These are phyloP conservation scores for Nixonia krombeini DNA, from an alignment of 1,140 invertebrate species.

Conservation along the genomic window DNA sequence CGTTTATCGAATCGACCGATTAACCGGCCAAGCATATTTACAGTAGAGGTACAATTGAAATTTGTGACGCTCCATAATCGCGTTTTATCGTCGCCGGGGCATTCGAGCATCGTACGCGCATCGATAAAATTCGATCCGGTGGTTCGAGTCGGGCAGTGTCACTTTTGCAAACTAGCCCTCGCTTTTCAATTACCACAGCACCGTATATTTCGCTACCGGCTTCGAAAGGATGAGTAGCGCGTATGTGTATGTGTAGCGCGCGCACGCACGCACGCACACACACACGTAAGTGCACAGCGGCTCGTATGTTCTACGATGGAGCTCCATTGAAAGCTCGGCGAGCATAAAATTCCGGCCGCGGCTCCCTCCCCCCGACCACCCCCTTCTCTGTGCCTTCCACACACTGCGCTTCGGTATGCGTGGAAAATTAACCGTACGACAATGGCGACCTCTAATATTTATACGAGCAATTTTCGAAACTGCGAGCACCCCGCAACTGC, in stretches of 20 bases:
- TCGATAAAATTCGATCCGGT: too few relatives aligned
- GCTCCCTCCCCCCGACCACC: too few relatives aligned
- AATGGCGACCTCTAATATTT: constrained; percentile 61
- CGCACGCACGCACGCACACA: constrained; percentile 26
- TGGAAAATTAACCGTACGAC: constrained; percentile 63
- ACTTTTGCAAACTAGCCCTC: constrained; percentile 25
- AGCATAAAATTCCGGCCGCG: constrained; percentile 59
- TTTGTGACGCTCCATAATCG: too few relatives aligned
- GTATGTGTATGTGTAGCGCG: constrained; percentile 6
- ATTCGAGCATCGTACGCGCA: too few relatives aligned
- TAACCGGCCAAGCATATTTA: too few relatives aligned
- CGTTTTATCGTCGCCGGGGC: too few relatives aligned
- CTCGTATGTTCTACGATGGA: constrained; percentile 28
- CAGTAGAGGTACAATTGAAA: too few relatives aligned
- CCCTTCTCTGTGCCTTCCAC: neutral
- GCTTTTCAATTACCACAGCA: constrained; percentile 52
- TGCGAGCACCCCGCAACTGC: constrained; percentile 19
- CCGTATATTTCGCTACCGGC: constrained; percentile 23
- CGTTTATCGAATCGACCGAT: too few relatives aligned
- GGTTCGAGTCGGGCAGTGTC: too few relatives aligned
- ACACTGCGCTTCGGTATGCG: constrained; percentile 9
- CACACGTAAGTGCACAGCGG: too few relatives aligned
- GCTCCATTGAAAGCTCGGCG: constrained; percentile 47
- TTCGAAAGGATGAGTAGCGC: constrained; percentile 16
- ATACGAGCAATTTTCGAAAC: constrained; percentile 63